Base-by-base conservation (phyloP, 1,140 invertebrate genomes). In the Bombus sylvicola region DNA sequence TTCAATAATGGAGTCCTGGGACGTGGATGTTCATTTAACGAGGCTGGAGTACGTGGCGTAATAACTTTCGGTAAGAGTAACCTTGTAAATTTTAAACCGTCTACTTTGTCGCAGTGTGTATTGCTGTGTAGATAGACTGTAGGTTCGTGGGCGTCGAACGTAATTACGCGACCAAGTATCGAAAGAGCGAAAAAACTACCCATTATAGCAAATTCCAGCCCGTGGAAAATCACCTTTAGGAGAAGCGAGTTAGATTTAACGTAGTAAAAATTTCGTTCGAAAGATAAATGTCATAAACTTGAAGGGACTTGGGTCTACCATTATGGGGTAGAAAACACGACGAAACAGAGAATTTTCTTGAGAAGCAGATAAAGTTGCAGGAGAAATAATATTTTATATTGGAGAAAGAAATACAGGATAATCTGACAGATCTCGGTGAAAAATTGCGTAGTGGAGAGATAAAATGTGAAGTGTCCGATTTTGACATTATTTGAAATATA, bases 71-170 rank as follows among this genome's bases (percentile, higher is more conserved):
- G 47, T 53, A 12, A 6, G 39, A 12, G 41, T 37, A 62, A 73
- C 10, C 47, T 81, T 81, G 43, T 72, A 22, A 81, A 72, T 18
- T 41, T 62, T 47, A n/a, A 79, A 68, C 28, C 62, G n/a, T 53
- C 28, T 62, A 64, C 28, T 31, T n/a, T 0, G 25, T 53, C 12
- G 18, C 28, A 8, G 25, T 13, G 28, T 15, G 13, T 8, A 8
- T 22, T n/a, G 37, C 64, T 13, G 31, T 37, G 78, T 34, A 12
- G 34, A 37, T 37, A 37, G 31, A 31, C 18, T 12, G 12, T 13
- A 10, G 15, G 41, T 25, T 39, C 34, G 28, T 22, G 31, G 47
- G 64, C 13, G 66, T 43, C 15, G 25, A 62, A 81, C 47, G 79
- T 43, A 74, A 73, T 81, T 74, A 62, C 69, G 15, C 28, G 25